Evolutionary conservation across 2,113 vertebrate genomes (phyloP), one percentile per base, ranked within the genome.

Genomic region (Callionymus lyra): DNA sequence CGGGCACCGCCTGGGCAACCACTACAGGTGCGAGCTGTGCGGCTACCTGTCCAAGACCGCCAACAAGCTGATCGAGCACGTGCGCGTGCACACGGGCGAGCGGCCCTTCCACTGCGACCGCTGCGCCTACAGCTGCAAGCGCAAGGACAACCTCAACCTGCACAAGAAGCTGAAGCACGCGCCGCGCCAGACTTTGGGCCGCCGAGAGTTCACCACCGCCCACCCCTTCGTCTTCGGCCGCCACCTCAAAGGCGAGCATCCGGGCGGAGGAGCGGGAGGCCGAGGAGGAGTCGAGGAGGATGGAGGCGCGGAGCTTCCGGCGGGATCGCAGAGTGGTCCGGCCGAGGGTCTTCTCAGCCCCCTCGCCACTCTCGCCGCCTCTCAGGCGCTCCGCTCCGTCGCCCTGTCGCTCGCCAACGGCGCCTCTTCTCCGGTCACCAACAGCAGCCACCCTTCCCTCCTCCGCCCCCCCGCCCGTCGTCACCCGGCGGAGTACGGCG

Each of bases 101-200:
- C 92, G 94, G 84, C 95, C 95, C 84, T 98, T 97, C 88, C 95
- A 93, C 92, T 98, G 95, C 87, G 95, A 98, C 89, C 93, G 91
- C 90, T 98, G 95, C 89, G 86, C 91, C 82, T 98, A 98, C 76
- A 95, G 95, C 93, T 98, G 95, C 89, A 97, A 97, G 80, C 95
- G 95, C 88, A 98, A 98, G 90, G 95, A 98, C 92, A 98, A 98
- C 94, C 95, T 98, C 82, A 97, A 97, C 85, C 88, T 98, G 88
- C 95, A 98, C 94, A 97, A 94, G 87, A 95, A 91, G 88, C 90
- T 98, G 84, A 98, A 98, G 85, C 95, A 98, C 50, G 91, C 93
- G 50, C 92, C 94, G 14, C 91, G 93, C 80, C 93, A 93, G 88
- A 92, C 90, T 70, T 91, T 96, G 81, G 90, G 90, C 88, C 97